These are phyloP conservation scores for Eucidaris tribuloides DNA, from an alignment of 35 echinoderm and acorn worm species.

Conservation along the genomic window DNA sequence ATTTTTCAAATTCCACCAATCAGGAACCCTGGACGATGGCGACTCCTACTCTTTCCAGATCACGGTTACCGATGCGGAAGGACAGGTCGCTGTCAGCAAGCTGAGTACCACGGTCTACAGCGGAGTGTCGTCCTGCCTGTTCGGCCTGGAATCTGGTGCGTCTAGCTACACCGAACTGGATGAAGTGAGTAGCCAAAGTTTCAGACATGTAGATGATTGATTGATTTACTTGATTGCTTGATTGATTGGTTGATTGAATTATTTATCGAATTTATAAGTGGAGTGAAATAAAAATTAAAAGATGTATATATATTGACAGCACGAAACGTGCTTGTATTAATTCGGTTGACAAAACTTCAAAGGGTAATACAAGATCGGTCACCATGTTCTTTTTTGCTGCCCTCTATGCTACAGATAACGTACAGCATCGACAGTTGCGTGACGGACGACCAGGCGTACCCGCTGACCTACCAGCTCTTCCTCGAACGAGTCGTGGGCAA, in stretches of 20 bases:
- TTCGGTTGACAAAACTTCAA: too few relatives aligned
- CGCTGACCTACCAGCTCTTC: conserved; percentile 70
- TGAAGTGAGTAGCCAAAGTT: conserved; percentile 26
- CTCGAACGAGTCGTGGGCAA: conserved; percentile 3
- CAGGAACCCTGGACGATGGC: conserved; percentile 24
- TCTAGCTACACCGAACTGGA: conserved; percentile 29
- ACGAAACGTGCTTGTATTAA: too few relatives aligned
- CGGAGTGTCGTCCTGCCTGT: conserved; percentile 5
- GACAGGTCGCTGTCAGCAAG: neutral
- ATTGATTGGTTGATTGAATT: too few relatives aligned
- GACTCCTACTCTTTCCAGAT: conserved; percentile 12
- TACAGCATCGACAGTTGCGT: conserved; percentile 76
- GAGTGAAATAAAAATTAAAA: too few relatives aligned
- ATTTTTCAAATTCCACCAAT: neutral
- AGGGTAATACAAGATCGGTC: too few relatives aligned
- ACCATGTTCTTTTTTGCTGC: too few relatives aligned
- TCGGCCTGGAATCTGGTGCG: neutral
- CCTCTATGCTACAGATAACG: too few relatives aligned
- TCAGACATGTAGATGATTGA: too few relatives aligned
- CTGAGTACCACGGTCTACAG: neutral
- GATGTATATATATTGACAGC: too few relatives aligned
- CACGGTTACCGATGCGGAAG: conserved; percentile 30
- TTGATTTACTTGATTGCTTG: too few relatives aligned
- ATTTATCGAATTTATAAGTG: too few relatives aligned
- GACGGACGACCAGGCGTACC: conserved; percentile 74